A percentile compares a stretch with the other conserved stretches of the same genome.
Evolutionary conservation across 2,888 invertebrate genomes (phyloP).

Genomic region (Drosophila borealis): DNA sequence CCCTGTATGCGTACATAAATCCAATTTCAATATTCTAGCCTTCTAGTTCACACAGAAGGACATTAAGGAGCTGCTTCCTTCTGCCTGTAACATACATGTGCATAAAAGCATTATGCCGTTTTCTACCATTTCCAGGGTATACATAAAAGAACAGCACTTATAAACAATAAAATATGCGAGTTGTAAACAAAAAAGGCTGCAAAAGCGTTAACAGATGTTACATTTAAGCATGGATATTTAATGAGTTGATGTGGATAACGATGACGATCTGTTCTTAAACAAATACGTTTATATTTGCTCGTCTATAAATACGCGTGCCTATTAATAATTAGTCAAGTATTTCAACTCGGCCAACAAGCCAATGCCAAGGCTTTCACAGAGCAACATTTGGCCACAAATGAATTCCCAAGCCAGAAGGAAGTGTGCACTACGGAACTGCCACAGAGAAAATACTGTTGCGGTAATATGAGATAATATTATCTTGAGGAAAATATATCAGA

Average conservation of each 20-base stretch:
- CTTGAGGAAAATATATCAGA: too few species aligned
- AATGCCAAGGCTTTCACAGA: slow-evolving; percentile 47
- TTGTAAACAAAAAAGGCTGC: slow-evolving; percentile 70
- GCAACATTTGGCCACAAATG: slow-evolving; percentile 9
- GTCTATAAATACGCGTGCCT: slow-evolving; percentile 52
- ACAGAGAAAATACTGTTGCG: too few species aligned
- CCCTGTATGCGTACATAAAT: too few species aligned
- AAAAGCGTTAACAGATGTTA: slow-evolving; percentile 70
- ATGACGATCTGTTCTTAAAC: slow-evolving; percentile 53
- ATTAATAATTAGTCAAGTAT: slow-evolving; percentile 43
- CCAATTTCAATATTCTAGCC: too few species aligned
- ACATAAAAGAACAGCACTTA: slow-evolving; percentile 15
- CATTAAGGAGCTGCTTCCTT: too few species aligned
- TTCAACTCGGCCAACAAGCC: slow-evolving; percentile 37
- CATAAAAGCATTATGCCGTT: too few species aligned
- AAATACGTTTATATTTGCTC: slow-evolving; percentile 43
- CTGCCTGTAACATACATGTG: too few species aligned
- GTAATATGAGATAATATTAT: too few species aligned
- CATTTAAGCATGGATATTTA: slow-evolving; percentile 59
- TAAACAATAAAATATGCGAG: slow-evolving; percentile 65
- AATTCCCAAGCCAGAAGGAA: slow-evolving; percentile 2
- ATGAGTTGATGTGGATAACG: slow-evolving; percentile 31
- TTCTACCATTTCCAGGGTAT: too few species aligned
- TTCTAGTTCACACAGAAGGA: too few species aligned
- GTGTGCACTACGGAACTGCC: neutral